phyloP scores from a whole-genome alignment of 2,888 invertebrate species.

The Mimachlamys varia region DNA sequence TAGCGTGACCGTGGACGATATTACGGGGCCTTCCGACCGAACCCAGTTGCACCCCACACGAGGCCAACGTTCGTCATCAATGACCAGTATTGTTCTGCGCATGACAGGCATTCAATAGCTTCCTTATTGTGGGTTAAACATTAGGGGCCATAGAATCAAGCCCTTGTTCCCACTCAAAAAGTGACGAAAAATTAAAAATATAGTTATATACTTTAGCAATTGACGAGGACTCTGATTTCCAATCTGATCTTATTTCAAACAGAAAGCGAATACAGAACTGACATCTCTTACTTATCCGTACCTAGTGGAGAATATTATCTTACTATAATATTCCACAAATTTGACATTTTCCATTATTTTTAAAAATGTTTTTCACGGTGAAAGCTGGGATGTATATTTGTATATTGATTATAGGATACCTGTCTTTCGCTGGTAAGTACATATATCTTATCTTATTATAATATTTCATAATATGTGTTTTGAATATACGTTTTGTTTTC shows the following conservation, averaged over 20 bases:
- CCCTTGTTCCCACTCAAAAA: slow-evolving; percentile 29
- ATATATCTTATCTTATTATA: background rate
- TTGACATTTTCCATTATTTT: background rate
- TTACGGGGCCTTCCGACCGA: background rate
- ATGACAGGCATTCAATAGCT: background rate
- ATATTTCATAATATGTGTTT: too few relatives aligned
- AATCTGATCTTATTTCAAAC: slow-evolving; percentile 26
- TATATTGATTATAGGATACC: background rate
- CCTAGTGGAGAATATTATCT: background rate
- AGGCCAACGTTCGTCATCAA: slow-evolving; percentile 8
- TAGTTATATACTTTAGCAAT: background rate
- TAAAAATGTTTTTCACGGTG: background rate
- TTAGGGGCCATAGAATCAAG: background rate
- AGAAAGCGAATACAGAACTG: background rate
- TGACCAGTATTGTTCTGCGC: background rate
- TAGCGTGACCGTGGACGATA: background rate
- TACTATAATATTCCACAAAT: background rate
- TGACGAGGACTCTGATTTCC: background rate
- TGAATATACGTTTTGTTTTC: too few relatives aligned
- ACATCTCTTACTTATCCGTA: background rate
- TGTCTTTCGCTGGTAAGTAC: background rate
- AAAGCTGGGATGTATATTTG: background rate
- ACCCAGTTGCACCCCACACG: background rate
- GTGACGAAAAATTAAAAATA: slow-evolving; percentile 13
- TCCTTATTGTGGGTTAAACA: background rate